These are phyloP conservation scores for Sclerodermus sp. DNA, from an alignment of 2,888 invertebrate species.

Conservation along the genomic window DNA sequence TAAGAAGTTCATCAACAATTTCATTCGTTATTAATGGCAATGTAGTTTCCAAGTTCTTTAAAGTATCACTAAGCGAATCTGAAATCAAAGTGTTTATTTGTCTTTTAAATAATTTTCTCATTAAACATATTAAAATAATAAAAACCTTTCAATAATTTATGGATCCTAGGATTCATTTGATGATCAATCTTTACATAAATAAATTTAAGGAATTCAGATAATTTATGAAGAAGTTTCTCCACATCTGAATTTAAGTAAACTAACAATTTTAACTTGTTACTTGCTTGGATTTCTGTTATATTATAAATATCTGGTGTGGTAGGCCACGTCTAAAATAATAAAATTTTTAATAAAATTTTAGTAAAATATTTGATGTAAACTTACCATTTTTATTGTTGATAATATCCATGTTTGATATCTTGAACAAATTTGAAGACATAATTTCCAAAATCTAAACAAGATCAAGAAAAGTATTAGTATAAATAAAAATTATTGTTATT, in stretches of 20 bases:
- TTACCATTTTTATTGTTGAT: not conserved
- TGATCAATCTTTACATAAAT: conserved; percentile 36
- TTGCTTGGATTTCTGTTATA: conserved; percentile 27
- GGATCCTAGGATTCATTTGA: conserved; percentile 23
- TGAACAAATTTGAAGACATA: conserved; percentile 80
- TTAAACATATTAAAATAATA: no score
- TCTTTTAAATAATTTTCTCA: no score
- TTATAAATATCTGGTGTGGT: conserved; percentile 33
- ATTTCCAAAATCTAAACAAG: conserved; percentile 77
- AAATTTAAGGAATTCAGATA: conserved; percentile 43
- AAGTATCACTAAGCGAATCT: conserved; percentile 37
- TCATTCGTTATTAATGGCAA: conserved; percentile 52
- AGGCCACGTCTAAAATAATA: conserved; percentile 36
- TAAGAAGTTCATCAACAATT: conserved; percentile 54
- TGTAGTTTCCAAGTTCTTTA: conserved; percentile 26
- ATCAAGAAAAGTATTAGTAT: conserved; percentile 1
- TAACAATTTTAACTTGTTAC: conserved; percentile 46
- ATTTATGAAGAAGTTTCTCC: conserved; percentile 45
- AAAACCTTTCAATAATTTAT: conserved; percentile 42
- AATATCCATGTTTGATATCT: conserved; percentile 75
- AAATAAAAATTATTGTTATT: not conserved
- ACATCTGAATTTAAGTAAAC: conserved; percentile 56
- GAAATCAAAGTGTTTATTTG: no score
- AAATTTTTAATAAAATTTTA: not conserved
- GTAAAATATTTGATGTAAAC: not conserved